These are phyloP conservation scores for Microtus agrestis DNA, from an alignment of 2,797 vertebrate species.

Conservation along the genomic window DNA sequence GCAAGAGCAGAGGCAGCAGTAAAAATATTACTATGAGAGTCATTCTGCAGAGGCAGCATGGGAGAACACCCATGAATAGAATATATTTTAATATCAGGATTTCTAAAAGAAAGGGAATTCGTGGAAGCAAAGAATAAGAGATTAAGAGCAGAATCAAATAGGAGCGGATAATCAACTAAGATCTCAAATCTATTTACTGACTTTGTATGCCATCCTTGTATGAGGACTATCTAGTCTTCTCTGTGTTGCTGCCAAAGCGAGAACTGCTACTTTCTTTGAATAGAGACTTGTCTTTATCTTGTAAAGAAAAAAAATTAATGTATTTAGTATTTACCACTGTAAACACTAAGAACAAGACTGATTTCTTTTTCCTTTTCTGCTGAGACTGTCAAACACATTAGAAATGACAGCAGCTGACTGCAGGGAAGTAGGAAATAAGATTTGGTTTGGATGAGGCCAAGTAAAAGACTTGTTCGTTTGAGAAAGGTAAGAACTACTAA, in stretches of 20 bases:
- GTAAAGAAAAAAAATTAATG: constrained; percentile 17
- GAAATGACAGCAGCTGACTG: not conserved
- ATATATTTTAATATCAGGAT: not conserved
- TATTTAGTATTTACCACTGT: not conserved
- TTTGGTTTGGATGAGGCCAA: not conserved
- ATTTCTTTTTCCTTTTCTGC: not conserved
- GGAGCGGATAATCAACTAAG: not conserved
- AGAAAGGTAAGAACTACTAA: not conserved
- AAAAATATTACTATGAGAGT: not conserved
- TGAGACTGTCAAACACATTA: not conserved
- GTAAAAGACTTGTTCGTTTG: too few relatives aligned
- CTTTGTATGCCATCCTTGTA: not conserved
- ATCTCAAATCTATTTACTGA: not conserved
- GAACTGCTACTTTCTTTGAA: not conserved
- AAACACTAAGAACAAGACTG: not conserved
- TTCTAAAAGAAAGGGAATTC: not conserved
- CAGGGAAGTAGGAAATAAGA: not conserved
- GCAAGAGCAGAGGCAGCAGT: not conserved
- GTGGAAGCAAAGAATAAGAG: not conserved
- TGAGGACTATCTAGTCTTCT: not conserved
- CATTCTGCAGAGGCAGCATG: not conserved
- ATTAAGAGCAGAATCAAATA: not conserved
- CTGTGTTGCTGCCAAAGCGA: not conserved
- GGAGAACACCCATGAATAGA: not conserved
- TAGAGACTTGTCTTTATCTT: not conserved